A percentile compares a stretch with the other conserved stretches of the same genome.
Conservation (phyloP, 1,140 invertebrate genomes). For the Panonychus citri region DNA sequence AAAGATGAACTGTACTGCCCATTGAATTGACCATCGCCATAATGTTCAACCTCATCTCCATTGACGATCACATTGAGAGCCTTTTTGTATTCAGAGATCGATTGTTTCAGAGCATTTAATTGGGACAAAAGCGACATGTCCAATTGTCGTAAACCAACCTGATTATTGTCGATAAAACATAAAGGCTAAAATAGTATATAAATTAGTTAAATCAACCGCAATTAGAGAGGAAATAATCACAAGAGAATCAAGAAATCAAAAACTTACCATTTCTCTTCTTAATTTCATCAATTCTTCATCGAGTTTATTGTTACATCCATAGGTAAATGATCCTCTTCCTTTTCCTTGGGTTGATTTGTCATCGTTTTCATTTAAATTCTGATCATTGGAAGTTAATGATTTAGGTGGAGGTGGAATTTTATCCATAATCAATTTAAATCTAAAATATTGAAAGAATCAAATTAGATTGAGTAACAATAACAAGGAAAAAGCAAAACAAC, state of each 20-base stretch:
- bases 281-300: slow-evolving; percentile 53
- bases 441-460: too few relatives aligned
- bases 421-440: neutral
- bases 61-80: slow-evolving; percentile 23
- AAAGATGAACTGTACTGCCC: too few relatives aligned
- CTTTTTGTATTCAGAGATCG: slow-evolving; percentile 58
- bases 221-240: neutral
- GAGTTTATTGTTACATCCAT: slow-evolving; percentile 23
- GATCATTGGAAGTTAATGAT: neutral
- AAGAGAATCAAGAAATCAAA: neutral
- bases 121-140: slow-evolving; percentile 61
- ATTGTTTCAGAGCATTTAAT: slow-evolving; percentile 62
- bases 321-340: neutral
- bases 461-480: too few relatives aligned
- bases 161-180: slow-evolving; percentile 17
- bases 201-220: neutral
- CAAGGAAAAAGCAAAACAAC: too few relatives aligned
- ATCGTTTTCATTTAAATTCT: neutral
- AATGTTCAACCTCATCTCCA: neutral
- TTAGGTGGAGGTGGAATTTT: neutral
- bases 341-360: neutral
- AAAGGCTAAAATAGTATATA: neutral
- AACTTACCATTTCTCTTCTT: slow-evolving; percentile 54
- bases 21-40: neutral
- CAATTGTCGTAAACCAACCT: slow-evolving; percentile 56